phyloP scores from a whole-genome alignment of 2,888 invertebrate species.

The Cephus runcator region DNA sequence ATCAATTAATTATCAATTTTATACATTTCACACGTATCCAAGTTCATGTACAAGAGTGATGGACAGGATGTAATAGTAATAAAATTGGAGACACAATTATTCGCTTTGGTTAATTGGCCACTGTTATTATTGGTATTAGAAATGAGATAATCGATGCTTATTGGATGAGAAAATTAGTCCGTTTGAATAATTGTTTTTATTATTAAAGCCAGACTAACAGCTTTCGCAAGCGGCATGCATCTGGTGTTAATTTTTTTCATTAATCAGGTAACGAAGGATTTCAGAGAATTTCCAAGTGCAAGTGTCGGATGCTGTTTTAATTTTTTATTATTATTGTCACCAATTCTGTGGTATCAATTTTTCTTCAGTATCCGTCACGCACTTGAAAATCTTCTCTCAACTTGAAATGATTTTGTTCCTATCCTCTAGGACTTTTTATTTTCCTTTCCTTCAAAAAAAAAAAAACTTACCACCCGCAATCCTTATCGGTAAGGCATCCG shows the following conservation, averaged over 20 bases:
- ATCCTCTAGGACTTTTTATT: neutral
- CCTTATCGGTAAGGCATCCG: constrained; percentile 53
- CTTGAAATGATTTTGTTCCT: neutral
- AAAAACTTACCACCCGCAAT: constrained; percentile 57
- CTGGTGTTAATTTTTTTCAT: constrained; percentile 47
- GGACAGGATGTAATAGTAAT: neutral
- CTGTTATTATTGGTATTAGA: constrained; percentile 1
- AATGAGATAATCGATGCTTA: constrained; percentile 31
- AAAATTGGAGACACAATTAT: neutral
- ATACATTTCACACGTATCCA: neutral
- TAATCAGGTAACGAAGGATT: constrained; percentile 8
- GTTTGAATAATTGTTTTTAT: constrained; percentile 36
- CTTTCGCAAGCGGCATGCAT: constrained; percentile 54
- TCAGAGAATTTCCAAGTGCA: neutral
- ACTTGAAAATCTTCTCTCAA: neutral
- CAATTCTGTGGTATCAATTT: neutral
- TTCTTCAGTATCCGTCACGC: neutral
- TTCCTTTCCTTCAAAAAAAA: neutral
- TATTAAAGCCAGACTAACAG: constrained; percentile 45
- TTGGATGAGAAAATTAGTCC: constrained; percentile 41
- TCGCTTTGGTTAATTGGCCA: constrained; percentile 2
- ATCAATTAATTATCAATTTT: neutral
- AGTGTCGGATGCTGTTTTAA: neutral
- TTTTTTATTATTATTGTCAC: neutral
- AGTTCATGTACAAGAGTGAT: neutral